These are phyloP conservation scores for Agrypnia vestita DNA, from an alignment of 1,140 invertebrate species.

Conservation along the genomic window DNA sequence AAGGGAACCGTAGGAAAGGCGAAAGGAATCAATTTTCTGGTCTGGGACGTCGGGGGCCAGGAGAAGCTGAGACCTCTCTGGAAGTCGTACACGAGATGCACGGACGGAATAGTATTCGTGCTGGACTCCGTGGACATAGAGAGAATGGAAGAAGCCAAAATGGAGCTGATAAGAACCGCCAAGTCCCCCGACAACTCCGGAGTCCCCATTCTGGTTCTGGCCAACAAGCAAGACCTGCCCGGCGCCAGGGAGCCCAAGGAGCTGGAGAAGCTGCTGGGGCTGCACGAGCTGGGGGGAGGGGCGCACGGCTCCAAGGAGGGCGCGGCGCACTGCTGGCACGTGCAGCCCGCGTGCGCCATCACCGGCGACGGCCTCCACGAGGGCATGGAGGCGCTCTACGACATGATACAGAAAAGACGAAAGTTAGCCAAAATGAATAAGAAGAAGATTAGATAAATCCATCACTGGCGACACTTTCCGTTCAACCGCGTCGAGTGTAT, in stretches of 20 bases:
- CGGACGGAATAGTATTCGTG: slow-evolving; percentile 95
- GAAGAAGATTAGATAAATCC: slow-evolving; percentile 77
- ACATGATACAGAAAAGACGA: slow-evolving; percentile 94
- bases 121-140: slow-evolving; percentile 92
- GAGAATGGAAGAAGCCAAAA: slow-evolving; percentile 94
- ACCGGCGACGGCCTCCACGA: slow-evolving; percentile 97
- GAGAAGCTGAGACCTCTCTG: slow-evolving; percentile 94
- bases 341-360: slow-evolving; percentile 95
- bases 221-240: slow-evolving; percentile 95
- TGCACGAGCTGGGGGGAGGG: slow-evolving; percentile 82
- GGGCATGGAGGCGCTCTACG: slow-evolving; percentile 92
- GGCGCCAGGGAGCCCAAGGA: slow-evolving; percentile 90
- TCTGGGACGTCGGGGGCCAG: slow-evolving; percentile 95
- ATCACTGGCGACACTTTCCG: not conserved
- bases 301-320: slow-evolving; percentile 71
- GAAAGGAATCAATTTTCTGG: slow-evolving; percentile 88
- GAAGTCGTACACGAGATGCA: slow-evolving; percentile 93
- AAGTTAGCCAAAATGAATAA: slow-evolving; percentile 90
- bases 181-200: slow-evolving; percentile 90
- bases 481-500: too few species aligned
- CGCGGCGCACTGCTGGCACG: slow-evolving; percentile 83
- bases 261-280: slow-evolving; percentile 88
- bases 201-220: slow-evolving; percentile 91
- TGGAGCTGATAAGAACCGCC: slow-evolving; percentile 91
- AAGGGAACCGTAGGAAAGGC: slow-evolving; percentile 84